These are phyloP conservation scores for Lepidonotus clava DNA, from an alignment of 2,888 invertebrate species.

Conservation along the genomic window DNA sequence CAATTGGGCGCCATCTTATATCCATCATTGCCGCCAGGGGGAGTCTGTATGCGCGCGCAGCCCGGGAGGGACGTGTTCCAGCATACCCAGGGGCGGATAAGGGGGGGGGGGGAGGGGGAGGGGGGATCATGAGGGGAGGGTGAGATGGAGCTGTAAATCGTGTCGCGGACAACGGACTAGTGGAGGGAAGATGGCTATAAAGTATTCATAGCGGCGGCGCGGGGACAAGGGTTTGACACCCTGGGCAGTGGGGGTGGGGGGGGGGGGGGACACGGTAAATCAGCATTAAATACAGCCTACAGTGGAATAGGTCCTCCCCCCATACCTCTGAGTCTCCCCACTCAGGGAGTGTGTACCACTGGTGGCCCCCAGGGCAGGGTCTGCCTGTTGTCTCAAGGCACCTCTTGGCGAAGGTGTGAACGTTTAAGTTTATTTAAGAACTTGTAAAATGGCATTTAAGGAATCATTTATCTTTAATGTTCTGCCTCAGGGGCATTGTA, in stretches of 20 bases:
- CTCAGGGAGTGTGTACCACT: too few species aligned
- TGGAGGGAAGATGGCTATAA: slow-evolving; percentile 2
- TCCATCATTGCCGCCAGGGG: slow-evolving; percentile 26
- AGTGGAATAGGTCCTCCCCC: background rate
- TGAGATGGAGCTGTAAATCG: background rate
- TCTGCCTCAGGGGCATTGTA: too few species aligned
- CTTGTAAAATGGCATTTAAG: too few species aligned
- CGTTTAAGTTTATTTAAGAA: too few species aligned
- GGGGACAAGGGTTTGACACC: too few species aligned
- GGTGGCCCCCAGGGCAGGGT: too few species aligned
- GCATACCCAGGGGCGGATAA: background rate
- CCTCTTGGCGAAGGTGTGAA: too few species aligned
- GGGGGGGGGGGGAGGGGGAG: background rate
- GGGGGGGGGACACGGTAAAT: background rate
- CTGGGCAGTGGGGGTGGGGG: background rate
- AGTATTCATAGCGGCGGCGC: background rate
- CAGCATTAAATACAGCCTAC: background rate
- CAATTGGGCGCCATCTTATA: slow-evolving; percentile 17
- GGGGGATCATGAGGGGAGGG: background rate
- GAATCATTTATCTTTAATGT: too few species aligned
- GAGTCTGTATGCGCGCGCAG: background rate
- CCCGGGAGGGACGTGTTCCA: background rate
- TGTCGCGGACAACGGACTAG: background rate
- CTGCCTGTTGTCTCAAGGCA: too few species aligned
- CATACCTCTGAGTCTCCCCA: too few species aligned